Evolutionary conservation across 2,888 invertebrate species (phyloP), one percentile per base, ranked within the genome.

Genomic region (Parnassius orleans): DNA sequence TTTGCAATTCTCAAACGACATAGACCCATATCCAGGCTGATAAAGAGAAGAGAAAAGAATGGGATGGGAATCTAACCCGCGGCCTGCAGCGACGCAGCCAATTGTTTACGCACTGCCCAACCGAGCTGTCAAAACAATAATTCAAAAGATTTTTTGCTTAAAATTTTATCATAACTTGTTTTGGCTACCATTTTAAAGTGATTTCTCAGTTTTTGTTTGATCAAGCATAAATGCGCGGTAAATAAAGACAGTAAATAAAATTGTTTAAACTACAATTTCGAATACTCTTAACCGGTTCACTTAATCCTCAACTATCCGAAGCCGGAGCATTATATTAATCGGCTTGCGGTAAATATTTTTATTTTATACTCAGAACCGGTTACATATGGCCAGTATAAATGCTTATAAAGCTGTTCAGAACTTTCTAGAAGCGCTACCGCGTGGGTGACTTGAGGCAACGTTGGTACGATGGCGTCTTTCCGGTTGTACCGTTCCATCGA

Each of bases 381-480:
- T 54, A 11, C 24, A 3, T 10, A 9, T 24, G 57, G 9, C 10
- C 14, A 7, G 58, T 33, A 14, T 10, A 51, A 42, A 44, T 14
- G 43, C 53, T 15, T 5, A 11, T 12, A 12, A 46, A 55, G 55
- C 19, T 44, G 55, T 15, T 9, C 14, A 52, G 62, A 62, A 57
- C 57, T 62, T 48, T 62, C 62, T 62, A 57, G 62, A 62, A 48
- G 53, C 53, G 51, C 9, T 14, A 53, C 46, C 24, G 57, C 46
- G 53, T 61, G 52, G 61, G 46, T n/a, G 59, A 11, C 7, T 7
- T 14, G 48, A 48, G 11, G 24, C 33, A 7, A 42, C n/a, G 7
- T 9, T n/a, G 33, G 24, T 24, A 52, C 44, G 11, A 19, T 44
- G 11, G 15, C 14, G 48, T n/a, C 12, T 15, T 14, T 44, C 55